Evolutionary conservation across 1,140 invertebrate species (phyloP).

Genomic region (Drosophila navojoa): DNA sequence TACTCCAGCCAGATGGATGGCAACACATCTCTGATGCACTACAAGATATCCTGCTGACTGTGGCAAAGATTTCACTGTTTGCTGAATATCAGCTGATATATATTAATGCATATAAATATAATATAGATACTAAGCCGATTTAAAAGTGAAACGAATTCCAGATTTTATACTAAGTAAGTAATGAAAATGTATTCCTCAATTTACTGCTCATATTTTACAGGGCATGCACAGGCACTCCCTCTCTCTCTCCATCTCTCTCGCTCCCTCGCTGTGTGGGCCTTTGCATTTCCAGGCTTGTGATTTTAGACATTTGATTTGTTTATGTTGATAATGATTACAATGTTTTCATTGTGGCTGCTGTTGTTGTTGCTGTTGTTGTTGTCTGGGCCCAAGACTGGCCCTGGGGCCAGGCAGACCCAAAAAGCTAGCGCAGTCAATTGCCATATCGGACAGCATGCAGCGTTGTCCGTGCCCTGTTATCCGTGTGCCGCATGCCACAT

Average conservation of each 20-base stretch:
- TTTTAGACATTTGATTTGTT: slow-evolving; percentile 67
- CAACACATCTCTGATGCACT: background rate
- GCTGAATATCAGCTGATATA: too few species aligned
- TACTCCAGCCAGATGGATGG: background rate
- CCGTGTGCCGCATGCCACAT: background rate
- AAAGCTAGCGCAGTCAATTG: slow-evolving; percentile 14
- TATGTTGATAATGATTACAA: slow-evolving; percentile 80
- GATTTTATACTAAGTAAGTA: too few species aligned
- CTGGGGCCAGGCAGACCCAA: background rate
- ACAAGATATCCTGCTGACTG: slow-evolving; percentile 8
- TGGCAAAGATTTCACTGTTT: too few species aligned
- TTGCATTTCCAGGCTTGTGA: slow-evolving; percentile 32
- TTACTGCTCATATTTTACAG: too few species aligned
- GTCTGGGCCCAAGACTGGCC: background rate
- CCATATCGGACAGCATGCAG: slow-evolving; percentile 12
- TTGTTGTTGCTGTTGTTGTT: slow-evolving; percentile 23
- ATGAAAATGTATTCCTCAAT: too few species aligned
- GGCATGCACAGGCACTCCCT: too few species aligned
- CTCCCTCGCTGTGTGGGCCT: background rate
- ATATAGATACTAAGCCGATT: background rate
- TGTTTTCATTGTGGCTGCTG: slow-evolving; percentile 37
- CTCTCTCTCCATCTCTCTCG: background rate
- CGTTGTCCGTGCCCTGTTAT: background rate
- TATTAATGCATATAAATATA: too few species aligned
- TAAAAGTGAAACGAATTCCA: too few species aligned